Conservation (phyloP, 1,140 invertebrate genomes). For the Calycopis cecrops region DNA sequence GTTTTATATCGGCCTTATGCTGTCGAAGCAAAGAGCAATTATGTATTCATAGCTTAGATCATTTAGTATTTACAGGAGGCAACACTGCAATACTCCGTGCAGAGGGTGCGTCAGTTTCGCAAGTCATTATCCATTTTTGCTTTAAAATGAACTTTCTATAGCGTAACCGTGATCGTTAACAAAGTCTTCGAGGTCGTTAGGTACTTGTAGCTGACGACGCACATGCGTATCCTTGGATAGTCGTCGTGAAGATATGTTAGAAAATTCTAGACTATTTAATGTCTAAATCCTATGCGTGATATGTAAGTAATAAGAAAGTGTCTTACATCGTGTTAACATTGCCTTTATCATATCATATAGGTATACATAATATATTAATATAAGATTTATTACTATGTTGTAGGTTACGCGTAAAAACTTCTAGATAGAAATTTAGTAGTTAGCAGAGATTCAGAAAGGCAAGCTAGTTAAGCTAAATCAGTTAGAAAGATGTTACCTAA, state of each 20-base stretch:
- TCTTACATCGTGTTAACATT: conserved; percentile 19
- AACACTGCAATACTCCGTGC: too few relatives aligned
- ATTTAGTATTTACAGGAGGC: too few relatives aligned
- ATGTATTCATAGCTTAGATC: too few relatives aligned
- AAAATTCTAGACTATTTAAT: conserved; percentile 30
- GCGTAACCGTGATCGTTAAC: background rate
- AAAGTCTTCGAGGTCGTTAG: conserved; percentile 5
- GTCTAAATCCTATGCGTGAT: conserved; percentile 31
- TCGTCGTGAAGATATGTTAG: conserved; percentile 30
- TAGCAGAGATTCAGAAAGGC: too few relatives aligned
- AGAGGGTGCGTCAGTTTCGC: too few relatives aligned
- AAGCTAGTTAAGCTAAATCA: background rate
- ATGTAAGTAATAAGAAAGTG: conserved; percentile 31
- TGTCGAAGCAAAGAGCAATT: too few relatives aligned
- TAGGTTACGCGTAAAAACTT: too few relatives aligned
- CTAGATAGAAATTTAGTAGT: too few relatives aligned
- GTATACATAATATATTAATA: conserved; percentile 21
- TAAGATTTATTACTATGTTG: too few relatives aligned
- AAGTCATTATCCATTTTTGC: background rate
- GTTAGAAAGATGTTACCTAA: background rate
- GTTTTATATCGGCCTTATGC: too few relatives aligned
- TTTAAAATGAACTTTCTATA: background rate
- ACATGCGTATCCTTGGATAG: conserved; percentile 9
- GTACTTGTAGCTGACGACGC: conserved; percentile 3
- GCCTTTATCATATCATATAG: conserved; percentile 12